Conservation (phyloP, 2,113 vertebrate species). For the Lethenteron camtschaticum region DNA sequence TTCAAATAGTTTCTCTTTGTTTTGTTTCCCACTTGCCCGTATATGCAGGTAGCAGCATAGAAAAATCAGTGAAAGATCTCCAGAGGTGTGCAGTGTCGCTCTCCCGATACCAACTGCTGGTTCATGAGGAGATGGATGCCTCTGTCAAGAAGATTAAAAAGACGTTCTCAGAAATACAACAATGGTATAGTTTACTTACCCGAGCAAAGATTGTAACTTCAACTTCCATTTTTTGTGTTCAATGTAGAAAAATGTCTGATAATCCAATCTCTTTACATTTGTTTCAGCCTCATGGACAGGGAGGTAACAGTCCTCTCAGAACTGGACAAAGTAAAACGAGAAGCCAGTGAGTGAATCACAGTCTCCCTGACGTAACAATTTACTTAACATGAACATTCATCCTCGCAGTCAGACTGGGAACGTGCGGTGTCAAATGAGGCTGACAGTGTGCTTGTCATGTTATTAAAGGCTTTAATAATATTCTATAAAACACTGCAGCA, state of each 20-base stretch:
- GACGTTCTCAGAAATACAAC: background rate
- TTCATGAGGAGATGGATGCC: constrained; percentile 1
- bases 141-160: constrained; percentile 2
- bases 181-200: background rate
- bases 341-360: background rate
- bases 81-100: constrained; percentile 2
- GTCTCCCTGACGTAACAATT: no score
- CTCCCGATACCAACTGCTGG: background rate
- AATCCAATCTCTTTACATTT: background rate
- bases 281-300: background rate
- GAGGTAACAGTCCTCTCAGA: constrained; percentile 3
- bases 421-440: no score
- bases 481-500: no score
- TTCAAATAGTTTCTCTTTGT: no score
- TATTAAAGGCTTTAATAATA: no score
- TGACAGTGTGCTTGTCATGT: no score
- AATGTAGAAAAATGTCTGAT: no score
- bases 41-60: constrained; percentile 5
- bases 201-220: no score
- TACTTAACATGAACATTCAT: no score
- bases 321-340: constrained; percentile 3
- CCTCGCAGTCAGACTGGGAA: no score
- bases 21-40: no score
- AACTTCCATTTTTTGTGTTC: no score
- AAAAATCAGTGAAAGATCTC: constrained; percentile 1